phyloP scores from a whole-genome alignment of 2,113 vertebrate species.

The Agelaius tricolor region DNA sequence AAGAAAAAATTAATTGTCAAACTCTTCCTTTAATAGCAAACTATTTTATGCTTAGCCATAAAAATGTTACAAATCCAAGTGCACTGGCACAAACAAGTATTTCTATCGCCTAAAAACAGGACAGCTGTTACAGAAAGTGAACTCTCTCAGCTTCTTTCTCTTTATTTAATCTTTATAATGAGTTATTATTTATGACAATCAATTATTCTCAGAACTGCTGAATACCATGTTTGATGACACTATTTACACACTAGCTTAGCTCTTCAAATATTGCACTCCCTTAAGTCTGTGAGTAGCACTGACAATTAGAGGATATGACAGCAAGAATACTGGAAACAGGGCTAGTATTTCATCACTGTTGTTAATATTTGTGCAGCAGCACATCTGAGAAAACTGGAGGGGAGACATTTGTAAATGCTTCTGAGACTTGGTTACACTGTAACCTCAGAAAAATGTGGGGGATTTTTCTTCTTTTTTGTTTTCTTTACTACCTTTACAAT shows the following conservation, averaged over 20 bases:
- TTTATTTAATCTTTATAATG: background rate
- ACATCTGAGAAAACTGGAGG: background rate
- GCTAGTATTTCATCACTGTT: background rate
- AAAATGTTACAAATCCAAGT: conserved; percentile 12
- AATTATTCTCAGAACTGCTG: background rate
- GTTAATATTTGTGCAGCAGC: background rate
- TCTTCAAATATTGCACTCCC: background rate
- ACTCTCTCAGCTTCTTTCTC: background rate
- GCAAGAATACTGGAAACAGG: background rate
- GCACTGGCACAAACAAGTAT: conserved; percentile 9
- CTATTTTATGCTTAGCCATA: conserved; percentile 9
- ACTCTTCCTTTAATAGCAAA: conserved; percentile 39
- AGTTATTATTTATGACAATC: background rate
- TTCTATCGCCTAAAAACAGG: background rate
- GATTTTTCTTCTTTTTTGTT: background rate
- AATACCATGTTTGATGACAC: background rate
- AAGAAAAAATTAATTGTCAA: background rate
- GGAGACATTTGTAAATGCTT: background rate
- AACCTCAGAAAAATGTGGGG: background rate
- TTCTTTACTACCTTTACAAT: background rate
- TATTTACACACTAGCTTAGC: background rate
- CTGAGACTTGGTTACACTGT: background rate
- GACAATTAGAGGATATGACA: background rate
- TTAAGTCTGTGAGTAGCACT: background rate
- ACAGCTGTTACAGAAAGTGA: background rate